Evolutionary conservation across 2,113 vertebrate genomes (phyloP), one percentile per base, ranked within the genome.

Genomic region (Jaculus jaculus): DNA sequence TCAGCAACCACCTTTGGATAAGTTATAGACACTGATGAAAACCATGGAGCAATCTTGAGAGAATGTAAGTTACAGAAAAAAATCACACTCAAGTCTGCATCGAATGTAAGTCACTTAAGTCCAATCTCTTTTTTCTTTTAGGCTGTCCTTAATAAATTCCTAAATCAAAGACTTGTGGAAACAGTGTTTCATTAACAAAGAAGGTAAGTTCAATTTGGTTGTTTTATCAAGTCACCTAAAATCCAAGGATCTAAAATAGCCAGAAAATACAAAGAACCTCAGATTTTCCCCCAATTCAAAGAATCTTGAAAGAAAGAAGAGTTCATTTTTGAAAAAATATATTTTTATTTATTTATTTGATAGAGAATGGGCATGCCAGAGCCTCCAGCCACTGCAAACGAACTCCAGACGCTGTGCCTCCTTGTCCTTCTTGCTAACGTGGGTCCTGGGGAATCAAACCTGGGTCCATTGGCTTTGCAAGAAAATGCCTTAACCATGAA

Each of bases 11-110:
- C 23, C 34, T 79, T 82, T 66, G 34, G 51, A 79, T 12, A 30
- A 10, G 58, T 78, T 20, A 86, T n/a, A 79, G 78, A 87, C 28
- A 89, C n/a, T 74, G 34, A 61, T 51, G 84, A 93, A 94, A 80
- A 42, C 84, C 30, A 84, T 13, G 89, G 34, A 87, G 63, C 30
- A 84, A 75, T 16, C 21, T 20, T 69, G 15, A 54, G 5, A 42
- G 65, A 60, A 47, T 3, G 6, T 58, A 63, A 85, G 28, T 34
- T 85, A 89, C 23, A 73, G 73, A 80, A 39, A 90, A 90, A 92
- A 90, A 51, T 75, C 23, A 84, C 21, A 90, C 34, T 51, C 71
- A 51, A 90, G 66, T 12, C 17, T 13, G 79, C 8, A 42, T 4
- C 32, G 77, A 80, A 60, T 5, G 3, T 54, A 86, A 86, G 24